phyloP scores from a whole-genome alignment of 1,140 invertebrate genomes.

The honey bee (Apis mellifera) region DNA sequence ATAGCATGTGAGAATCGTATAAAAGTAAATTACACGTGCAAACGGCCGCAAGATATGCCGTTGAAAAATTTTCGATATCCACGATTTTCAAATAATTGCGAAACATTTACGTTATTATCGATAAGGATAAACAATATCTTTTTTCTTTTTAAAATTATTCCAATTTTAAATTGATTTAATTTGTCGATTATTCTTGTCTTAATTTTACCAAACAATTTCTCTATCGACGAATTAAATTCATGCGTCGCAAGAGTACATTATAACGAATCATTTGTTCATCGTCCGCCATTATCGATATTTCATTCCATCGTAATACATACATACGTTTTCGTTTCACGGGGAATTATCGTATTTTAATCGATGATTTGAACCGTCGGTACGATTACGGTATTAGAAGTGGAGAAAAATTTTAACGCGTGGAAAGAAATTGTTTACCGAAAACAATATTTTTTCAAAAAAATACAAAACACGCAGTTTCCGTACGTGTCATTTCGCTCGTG shows the following conservation, averaged over 20 bases:
- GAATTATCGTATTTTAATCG: background rate
- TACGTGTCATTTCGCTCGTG: slow-evolving; percentile 54
- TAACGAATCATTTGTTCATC: slow-evolving; percentile 11
- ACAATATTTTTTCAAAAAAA: slow-evolving; percentile 38
- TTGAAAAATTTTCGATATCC: background rate
- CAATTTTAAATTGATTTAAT: background rate
- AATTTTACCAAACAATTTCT: background rate
- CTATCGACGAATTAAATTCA: background rate
- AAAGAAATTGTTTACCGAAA: slow-evolving; percentile 47
- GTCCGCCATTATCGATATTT: slow-evolving; percentile 8
- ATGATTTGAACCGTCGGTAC: background rate
- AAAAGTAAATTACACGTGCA: background rate
- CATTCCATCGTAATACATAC: background rate
- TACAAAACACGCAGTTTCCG: slow-evolving; percentile 43
- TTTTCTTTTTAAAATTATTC: background rate
- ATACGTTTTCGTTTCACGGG: background rate
- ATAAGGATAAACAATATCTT: background rate
- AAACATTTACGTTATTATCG: background rate
- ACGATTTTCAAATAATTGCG: background rate
- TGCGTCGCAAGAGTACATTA: background rate
- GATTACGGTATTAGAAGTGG: background rate
- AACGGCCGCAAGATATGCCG: background rate
- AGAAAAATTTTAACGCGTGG: background rate
- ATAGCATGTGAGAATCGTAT: background rate
- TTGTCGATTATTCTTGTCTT: background rate